Conservation (phyloP, 2,113 vertebrate species). For the Oncorhynchus gorbuscha region DNA sequence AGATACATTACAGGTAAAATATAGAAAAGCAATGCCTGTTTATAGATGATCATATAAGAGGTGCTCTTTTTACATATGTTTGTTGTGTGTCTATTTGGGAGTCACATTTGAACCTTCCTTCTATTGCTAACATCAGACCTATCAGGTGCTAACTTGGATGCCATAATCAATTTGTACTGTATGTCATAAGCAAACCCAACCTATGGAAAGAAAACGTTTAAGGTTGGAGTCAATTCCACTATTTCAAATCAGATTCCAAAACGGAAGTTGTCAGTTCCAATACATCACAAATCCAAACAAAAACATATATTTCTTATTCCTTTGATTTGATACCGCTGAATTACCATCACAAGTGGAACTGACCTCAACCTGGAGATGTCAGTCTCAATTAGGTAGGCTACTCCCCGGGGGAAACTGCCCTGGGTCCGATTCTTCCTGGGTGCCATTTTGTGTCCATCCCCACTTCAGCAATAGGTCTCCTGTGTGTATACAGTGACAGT, state of each 20-base stretch:
- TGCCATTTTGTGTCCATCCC: neutral
- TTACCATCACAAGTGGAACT: neutral
- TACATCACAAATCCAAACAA: neutral
- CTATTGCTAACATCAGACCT: conserved; percentile 8
- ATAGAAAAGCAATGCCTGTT: conserved; percentile 47
- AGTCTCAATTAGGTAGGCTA: neutral
- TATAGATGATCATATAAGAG: conserved; percentile 44
- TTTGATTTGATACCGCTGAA: too few relatives aligned
- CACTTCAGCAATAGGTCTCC: neutral
- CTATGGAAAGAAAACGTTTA: neutral
- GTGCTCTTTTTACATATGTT: conserved; percentile 36
- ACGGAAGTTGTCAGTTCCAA: neutral
- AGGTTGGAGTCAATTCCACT: neutral
- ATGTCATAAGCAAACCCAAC: conserved; percentile 10
- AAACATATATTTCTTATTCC: too few relatives aligned
- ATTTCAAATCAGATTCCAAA: neutral
- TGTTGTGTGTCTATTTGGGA: conserved; percentile 46
- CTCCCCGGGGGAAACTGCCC: neutral
- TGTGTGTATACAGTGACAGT: neutral
- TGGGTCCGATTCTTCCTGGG: neutral
- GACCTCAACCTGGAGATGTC: neutral
- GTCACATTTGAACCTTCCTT: conserved; percentile 18
- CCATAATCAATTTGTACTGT: conserved; percentile 36
- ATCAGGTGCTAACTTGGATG: conserved; percentile 10
- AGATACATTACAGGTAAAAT: conserved; percentile 29